Conservation (phyloP, 1,140 invertebrate species). For the Nasonia vitripennis region DNA sequence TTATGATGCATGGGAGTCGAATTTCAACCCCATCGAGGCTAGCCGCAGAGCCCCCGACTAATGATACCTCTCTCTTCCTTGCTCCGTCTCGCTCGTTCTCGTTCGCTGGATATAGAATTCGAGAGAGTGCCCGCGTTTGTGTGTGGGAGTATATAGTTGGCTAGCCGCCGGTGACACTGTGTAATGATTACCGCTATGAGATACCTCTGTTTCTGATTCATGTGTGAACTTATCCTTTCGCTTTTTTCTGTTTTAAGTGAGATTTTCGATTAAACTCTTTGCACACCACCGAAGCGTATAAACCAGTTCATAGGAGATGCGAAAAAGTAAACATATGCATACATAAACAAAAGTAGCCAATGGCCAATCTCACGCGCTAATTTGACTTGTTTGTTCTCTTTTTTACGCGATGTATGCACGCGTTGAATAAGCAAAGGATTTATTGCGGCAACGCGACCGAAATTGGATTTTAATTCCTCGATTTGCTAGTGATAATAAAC, state of each 20-base stretch:
- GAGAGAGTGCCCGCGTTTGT: neutral
- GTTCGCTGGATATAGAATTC: neutral
- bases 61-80: conserved; percentile 60
- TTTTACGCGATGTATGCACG: no score
- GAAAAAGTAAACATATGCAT: neutral
- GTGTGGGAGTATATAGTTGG: neutral
- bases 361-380: neutral
- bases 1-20: conserved; percentile 68
- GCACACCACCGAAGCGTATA: neutral
- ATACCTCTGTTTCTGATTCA: conserved; percentile 56
- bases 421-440: no score
- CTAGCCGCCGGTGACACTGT: conserved; percentile 64
- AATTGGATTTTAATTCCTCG: no score
- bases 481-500: no score
- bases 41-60: conserved; percentile 65
- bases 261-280: neutral
- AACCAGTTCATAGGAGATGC: neutral
- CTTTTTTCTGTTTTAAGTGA: neutral
- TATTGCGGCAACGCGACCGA: no score
- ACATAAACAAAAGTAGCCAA: neutral
- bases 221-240: conserved; percentile 7
- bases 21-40: conserved; percentile 68
- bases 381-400: neutral
- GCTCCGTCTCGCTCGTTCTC: neutral
- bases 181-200: conserved; percentile 65